phyloP scores from a whole-genome alignment of 2,113 vertebrate species.

The Peromyscus polionotus region DNA sequence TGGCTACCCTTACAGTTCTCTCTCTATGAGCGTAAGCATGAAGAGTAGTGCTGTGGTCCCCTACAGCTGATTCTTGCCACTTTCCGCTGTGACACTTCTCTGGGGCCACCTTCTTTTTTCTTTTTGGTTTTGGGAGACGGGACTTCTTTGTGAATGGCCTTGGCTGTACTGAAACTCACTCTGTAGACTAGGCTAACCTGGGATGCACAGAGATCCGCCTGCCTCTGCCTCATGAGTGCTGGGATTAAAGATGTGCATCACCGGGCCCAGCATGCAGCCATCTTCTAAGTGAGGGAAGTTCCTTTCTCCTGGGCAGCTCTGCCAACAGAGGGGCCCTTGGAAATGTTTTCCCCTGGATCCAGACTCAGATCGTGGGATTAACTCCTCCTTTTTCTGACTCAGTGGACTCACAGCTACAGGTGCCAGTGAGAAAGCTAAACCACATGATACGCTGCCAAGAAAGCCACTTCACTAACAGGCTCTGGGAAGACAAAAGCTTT shows the following conservation, averaged over 20 bases:
- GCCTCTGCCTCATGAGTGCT: background rate
- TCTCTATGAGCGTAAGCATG: background rate
- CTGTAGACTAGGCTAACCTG: background rate
- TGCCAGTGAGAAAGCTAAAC: conserved; percentile 31
- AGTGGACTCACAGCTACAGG: background rate
- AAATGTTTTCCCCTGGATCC: background rate
- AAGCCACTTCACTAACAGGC: background rate
- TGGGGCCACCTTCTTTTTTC: background rate
- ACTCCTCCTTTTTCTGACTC: conserved; percentile 21
- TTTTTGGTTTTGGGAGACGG: background rate
- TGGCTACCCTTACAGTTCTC: background rate
- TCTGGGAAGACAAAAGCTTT: background rate
- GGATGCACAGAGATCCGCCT: background rate
- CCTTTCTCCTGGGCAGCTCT: background rate
- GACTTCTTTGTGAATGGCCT: background rate
- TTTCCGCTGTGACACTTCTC: background rate
- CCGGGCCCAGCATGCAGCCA: background rate
- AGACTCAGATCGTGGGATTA: conserved; percentile 42
- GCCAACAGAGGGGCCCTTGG: background rate
- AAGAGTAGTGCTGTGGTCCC: background rate
- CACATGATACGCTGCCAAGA: background rate
- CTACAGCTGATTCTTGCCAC: background rate
- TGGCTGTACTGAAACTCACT: background rate
- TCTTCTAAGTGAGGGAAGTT: background rate
- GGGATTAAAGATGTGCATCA: background rate